Evolutionary conservation across 2,888 invertebrate species (phyloP).

Genomic region (Tipula unca): DNA sequence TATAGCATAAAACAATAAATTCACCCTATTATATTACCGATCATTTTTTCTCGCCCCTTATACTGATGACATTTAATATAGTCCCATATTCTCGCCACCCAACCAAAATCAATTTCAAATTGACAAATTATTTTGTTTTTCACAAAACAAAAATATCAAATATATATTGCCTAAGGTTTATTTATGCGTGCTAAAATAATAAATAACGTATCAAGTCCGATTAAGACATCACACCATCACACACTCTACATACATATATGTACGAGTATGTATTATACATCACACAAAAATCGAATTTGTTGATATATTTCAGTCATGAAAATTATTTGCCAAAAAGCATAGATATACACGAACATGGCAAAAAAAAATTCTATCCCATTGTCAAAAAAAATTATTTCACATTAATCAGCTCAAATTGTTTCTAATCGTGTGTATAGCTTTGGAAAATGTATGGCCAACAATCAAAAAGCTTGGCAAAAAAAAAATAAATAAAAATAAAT

Average conservation of each 20-base stretch:
- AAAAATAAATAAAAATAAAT: too few relatives aligned
- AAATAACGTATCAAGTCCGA: not conserved
- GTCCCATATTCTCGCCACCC: not conserved
- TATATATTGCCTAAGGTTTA: not conserved
- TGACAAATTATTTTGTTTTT: not conserved
- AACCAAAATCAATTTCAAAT: not conserved
- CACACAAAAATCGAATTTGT: not conserved
- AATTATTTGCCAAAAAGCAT: not conserved
- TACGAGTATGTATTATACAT: not conserved
- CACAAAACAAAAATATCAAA: not conserved
- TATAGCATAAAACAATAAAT: not conserved
- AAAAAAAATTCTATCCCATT: not conserved
- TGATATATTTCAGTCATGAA: not conserved
- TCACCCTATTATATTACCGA: not conserved
- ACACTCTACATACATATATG: not conserved
- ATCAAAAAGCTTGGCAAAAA: not conserved
- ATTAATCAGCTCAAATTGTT: constrained; percentile 2
- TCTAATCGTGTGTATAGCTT: constrained; percentile 4
- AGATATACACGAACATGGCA: not conserved
- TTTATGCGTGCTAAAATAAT: not conserved
- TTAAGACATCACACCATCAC: not conserved
- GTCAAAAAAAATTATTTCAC: not conserved
- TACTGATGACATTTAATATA: not conserved
- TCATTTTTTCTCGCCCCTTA: not conserved
- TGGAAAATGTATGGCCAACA: not conserved